Conservation (phyloP, 2,888 invertebrate species). For the Folsomia manolachei region DNA sequence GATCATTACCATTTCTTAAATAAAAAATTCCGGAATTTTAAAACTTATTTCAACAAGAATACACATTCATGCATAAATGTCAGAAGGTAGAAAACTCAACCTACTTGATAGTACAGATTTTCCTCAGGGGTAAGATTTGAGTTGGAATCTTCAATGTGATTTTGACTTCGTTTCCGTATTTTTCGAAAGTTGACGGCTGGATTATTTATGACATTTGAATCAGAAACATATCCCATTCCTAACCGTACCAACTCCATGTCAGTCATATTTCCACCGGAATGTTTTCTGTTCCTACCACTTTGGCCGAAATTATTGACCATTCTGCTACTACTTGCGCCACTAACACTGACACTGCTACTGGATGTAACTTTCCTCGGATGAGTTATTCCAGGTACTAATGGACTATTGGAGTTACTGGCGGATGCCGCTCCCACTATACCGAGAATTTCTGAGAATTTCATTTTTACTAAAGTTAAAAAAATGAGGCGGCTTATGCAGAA, state of each 20-base stretch:
- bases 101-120: neutral
- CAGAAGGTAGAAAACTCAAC: no score
- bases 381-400: no score
- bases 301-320: neutral
- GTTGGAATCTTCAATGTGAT: neutral
- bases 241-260: neutral
- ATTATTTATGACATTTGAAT: neutral
- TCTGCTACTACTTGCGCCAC: neutral
- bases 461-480: neutral
- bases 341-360: neutral
- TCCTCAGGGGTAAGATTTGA: neutral
- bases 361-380: neutral
- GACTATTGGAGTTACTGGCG: neutral
- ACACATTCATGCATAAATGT: neutral
- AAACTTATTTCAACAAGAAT: neutral
- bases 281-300: neutral
- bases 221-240: neutral
- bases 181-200: neutral
- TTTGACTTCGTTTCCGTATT: neutral
- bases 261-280: neutral
- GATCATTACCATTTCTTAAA: no score
- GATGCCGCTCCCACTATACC: neutral
- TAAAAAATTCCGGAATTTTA: neutral
- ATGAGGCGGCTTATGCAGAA: neutral
- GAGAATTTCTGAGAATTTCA: neutral